These are phyloP conservation scores for Dasyprocta punctata DNA, from an alignment of 2,113 vertebrate species.

Conservation along the genomic window DNA sequence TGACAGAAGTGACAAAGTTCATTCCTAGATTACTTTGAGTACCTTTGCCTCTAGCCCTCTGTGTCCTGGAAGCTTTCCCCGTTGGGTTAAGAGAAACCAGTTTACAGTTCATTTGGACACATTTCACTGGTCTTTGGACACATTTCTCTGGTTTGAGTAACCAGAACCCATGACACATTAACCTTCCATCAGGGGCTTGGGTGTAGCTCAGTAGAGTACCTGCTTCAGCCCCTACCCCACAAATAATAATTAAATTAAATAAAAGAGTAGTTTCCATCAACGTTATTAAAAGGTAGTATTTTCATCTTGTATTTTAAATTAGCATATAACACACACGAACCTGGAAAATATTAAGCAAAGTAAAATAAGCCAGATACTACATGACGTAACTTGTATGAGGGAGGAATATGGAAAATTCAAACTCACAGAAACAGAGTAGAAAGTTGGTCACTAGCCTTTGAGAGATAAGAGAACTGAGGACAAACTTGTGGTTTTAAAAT, in stretches of 20 bases:
- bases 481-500: not conserved
- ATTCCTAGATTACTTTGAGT: not conserved
- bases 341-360: not conserved
- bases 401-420: not conserved
- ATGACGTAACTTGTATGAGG: not conserved
- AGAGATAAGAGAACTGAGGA: not conserved
- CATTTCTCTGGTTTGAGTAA: slow-evolving; percentile 2
- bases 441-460: not conserved
- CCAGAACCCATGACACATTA: not conserved
- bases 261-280: not conserved
- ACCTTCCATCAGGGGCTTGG: not conserved
- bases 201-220: not conserved
- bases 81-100: not conserved
- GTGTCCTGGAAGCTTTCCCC: not conserved
- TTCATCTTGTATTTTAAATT: not conserved
- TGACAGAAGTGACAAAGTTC: not conserved
- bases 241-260: not conserved
- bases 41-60: not conserved
- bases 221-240: not conserved
- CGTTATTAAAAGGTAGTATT: not conserved
- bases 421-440: not conserved
- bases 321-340: not conserved
- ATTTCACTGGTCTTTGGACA: not conserved
- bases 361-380: not conserved
- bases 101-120: not conserved